Percentiles rank a stretch among this genome's conserved stretches.
phyloP scores from a whole-genome alignment of 2,113 vertebrate genomes.

The Leptocoma aspasia region DNA sequence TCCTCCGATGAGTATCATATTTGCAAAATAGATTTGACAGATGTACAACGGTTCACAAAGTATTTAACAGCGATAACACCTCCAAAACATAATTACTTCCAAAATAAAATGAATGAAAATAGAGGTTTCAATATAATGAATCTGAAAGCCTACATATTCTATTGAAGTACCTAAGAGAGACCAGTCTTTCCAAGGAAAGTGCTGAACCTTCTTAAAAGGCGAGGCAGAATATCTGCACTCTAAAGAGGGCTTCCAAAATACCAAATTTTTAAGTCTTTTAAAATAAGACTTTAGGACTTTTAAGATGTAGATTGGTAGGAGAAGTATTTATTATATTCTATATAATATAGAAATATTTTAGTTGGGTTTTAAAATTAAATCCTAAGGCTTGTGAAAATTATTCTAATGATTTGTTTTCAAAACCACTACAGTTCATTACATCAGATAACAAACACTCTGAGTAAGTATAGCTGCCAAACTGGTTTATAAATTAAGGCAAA shows the following conservation, averaged over 20 bases:
- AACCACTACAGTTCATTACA: not conserved
- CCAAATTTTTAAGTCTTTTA: not conserved
- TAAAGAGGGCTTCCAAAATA: not conserved
- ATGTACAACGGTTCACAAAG: not conserved
- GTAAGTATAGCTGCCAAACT: not conserved
- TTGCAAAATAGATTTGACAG: conserved; percentile 27
- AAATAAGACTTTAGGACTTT: not conserved
- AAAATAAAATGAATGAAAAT: not conserved
- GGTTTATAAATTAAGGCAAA: not conserved
- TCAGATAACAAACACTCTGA: not conserved
- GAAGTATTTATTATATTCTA: too few species aligned
- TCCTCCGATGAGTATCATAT: not conserved
- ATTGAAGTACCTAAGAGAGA: not conserved
- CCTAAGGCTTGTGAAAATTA: not conserved
- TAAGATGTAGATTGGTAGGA: not conserved
- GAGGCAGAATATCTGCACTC: not conserved
- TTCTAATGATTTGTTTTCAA: not conserved
- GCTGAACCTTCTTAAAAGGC: not conserved
- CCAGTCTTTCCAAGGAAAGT: not conserved
- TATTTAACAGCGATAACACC: conserved; percentile 23
- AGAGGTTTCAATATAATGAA: not conserved
- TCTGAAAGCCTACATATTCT: not conserved
- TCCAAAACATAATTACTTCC: conserved; percentile 4
- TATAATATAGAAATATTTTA: not conserved
- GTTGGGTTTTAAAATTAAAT: not conserved